Percentiles rank a stretch among this genome's conserved stretches.
Conservation (phyloP, 2,888 invertebrate species). For the Ennomos fuscantarius region DNA sequence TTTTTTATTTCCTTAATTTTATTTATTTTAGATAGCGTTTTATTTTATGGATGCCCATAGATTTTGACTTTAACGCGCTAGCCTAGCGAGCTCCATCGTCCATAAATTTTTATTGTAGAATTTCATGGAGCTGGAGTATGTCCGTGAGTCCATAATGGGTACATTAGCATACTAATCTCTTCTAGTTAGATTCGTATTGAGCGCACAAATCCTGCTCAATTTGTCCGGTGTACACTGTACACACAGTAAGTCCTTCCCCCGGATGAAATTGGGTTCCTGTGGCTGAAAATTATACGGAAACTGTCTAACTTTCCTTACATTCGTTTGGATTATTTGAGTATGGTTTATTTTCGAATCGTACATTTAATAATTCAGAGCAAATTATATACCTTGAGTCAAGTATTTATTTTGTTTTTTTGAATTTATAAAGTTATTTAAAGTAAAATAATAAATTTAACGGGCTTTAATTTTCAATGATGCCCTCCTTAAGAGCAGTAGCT, state of each 20-base stretch:
- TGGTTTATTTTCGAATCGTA: too few relatives aligned
- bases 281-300: constrained; percentile 1
- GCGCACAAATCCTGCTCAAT: constrained; percentile 66
- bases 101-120: constrained; percentile 76
- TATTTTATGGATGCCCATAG: constrained; percentile 74
- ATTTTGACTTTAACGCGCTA: constrained; percentile 71
- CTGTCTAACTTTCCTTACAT: background rate
- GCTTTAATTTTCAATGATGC: too few relatives aligned
- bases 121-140: constrained; percentile 67
- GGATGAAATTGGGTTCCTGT: constrained; percentile 38
- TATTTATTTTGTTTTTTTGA: too few relatives aligned
- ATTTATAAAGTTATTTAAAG: too few relatives aligned
- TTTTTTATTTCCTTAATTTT: constrained; percentile 57
- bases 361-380: too few relatives aligned
- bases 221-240: constrained; percentile 47
- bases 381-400: too few relatives aligned
- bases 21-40: constrained; percentile 66
- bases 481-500: too few relatives aligned
- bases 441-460: too few relatives aligned
- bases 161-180: constrained; percentile 81
- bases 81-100: constrained; percentile 79
- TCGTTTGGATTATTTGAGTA: background rate
- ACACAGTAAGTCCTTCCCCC: constrained; percentile 71
- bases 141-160: constrained; percentile 66
- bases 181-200: constrained; percentile 73